Evolutionary conservation across 1,140 invertebrate species (phyloP), one percentile per base, ranked within the genome.

Genomic region (Harlomillsia oculata): DNA sequence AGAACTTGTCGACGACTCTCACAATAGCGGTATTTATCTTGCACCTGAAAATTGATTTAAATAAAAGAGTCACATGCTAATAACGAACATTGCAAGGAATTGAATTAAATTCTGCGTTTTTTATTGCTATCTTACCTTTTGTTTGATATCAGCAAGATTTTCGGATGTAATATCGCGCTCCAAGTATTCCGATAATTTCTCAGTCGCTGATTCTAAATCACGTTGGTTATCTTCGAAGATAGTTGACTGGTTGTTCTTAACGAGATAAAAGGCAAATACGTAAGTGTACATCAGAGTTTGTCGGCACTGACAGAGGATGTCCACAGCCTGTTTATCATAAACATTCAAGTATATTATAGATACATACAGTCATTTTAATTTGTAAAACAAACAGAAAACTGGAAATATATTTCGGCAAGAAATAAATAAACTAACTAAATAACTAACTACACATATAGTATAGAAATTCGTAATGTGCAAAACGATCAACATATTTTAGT

Each of bases 211-310:
- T 75, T 98, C 94, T 57, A 99, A 78, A 79, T 99, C 95, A 70
- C 87, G 87, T 78, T 99, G 96, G 80, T 99, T 99, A 72, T 95
- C 92, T 78, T 81, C 63, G 30, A 69, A 99, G 69, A 99, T 96
- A 72, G 92, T 89, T 67, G 92, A 95, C 74, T 99, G 94, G 78
- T 98, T 98, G 76, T 95, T 97, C 77, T 94, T 95, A 69, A 83
- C 82, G 67, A 98, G 79, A 72, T 98, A 99, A 75, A 94, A 99
- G 66, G 95, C 96, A 80, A 99, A 99, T 50, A 97, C 94, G 72
- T 98, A 98, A 50, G 95, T 98, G 76, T 94, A 99, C 93, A 98
- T 98, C 9, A 99, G 77, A 20, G 94, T 98, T 74, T 97, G 92
- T 55, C 95, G 78, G 75, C 95, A 99, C 70, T 90, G 87, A 75